Evolutionary conservation across 2,888 invertebrate species (phyloP), one percentile per base, ranked within the genome.

Genomic region (Catocala sponsa): DNA sequence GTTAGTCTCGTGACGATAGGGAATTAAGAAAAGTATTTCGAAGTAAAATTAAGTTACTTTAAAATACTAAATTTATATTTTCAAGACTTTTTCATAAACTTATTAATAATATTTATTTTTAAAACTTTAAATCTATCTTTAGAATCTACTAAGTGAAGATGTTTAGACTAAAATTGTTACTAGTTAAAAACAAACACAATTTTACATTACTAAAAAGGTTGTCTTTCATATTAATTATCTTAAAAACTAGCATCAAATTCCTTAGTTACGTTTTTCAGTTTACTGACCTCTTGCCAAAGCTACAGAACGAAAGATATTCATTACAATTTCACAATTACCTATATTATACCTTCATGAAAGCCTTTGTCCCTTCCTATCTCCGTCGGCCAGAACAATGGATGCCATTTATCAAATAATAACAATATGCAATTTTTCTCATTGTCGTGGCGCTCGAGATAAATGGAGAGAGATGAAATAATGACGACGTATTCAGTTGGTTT

Each of bases 381-480:
- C 6, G n/a, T 6, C 46, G 35, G 49, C 41, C 61, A 62, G 52
- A 53, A 77, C 77, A 75, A 75, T 66, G 59, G 49, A 35, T 33
- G 25, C 49, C 63, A 68, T 76, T 75, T 74, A 75, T 75, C 77
- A 75, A 73, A 71, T 74, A 75, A 76, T 74, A 76, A 75, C 74
- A 75, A 76, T 75, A 74, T 75, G 77, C 77, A 76, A 74, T 75
- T 74, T 76, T 75, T 75, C 74, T 68, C 68, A 74, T 68, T 76
- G 74, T 76, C 55, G 7, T 38, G 35, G 13, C 12, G n/a, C 35
- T 41, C 5, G 50, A 64, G 59, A 64, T 60, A 50, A 62, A 61
- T 61, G 52, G 35, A 52, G 51, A 60, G 63, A 65, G 61, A 59
- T 58, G 48, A 46, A 63, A 62, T 60, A 70, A 76, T 70, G 62